Percentiles rank a stretch among this genome's conserved stretches.
These are phyloP conservation scores for Spheniscus mendiculus DNA, from an alignment of 2,113 vertebrate species.

Conservation along the genomic window DNA sequence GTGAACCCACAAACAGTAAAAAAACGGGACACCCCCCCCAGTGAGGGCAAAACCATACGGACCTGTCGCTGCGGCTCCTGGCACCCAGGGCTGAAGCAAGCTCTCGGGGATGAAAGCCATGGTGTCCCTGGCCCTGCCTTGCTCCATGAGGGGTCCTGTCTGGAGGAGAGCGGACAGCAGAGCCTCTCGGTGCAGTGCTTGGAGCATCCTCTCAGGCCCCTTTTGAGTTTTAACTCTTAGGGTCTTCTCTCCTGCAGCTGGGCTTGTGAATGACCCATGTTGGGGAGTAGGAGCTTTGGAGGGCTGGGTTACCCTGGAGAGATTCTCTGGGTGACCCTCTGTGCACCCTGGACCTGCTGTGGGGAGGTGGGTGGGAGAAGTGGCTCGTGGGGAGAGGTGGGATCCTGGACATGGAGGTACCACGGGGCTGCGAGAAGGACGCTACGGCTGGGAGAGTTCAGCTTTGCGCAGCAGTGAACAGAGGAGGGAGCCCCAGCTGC, in stretches of 20 bases:
- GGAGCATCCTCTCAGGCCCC: not conserved
- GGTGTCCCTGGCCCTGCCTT: not conserved
- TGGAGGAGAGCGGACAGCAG: not conserved
- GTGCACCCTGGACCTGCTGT: not conserved
- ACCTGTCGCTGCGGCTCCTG: rapidly evolving
- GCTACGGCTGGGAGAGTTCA: not conserved
- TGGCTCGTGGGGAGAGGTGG: not conserved
- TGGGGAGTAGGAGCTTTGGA: not conserved
- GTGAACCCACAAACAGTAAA: rapidly evolving
- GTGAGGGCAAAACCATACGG: not conserved
- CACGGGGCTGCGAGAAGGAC: not conserved
- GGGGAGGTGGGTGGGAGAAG: not conserved
- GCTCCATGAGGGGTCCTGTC: not conserved
- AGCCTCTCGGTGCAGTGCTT: rapidly evolving
- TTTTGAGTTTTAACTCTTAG: not conserved
- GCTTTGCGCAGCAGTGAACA: not conserved
- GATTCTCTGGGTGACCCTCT: not conserved
- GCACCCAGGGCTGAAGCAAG: too few species aligned
- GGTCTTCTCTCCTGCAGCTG: not conserved
- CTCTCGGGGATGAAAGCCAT: not conserved
- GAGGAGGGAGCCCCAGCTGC: not conserved
- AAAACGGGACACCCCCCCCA: not conserved
- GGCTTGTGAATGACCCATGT: rapidly evolving
- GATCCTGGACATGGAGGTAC: not conserved
- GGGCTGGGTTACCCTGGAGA: not conserved